A percentile compares a stretch with the other conserved stretches of the same genome.
Conservation (phyloP, 2,888 invertebrate species). For the Danaus chrysippus region DNA sequence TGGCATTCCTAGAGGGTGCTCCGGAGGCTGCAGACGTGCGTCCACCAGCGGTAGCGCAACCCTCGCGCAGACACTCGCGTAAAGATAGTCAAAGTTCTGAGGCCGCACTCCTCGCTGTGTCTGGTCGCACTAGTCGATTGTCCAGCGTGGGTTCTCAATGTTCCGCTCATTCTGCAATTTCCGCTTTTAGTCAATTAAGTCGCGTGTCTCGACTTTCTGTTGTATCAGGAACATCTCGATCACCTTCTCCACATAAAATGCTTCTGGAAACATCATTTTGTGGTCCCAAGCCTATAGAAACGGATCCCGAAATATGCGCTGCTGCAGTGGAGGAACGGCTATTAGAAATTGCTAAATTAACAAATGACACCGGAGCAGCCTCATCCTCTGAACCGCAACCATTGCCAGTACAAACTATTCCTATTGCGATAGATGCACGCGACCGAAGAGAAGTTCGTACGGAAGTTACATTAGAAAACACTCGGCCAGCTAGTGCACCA, state of each 20-base stretch:
- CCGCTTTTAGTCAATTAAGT: conserved; percentile 53
- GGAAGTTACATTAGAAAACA: conserved; percentile 57
- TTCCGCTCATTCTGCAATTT: conserved; percentile 77
- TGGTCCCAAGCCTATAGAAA: conserved; percentile 86
- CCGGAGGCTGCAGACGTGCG: conserved; percentile 61
- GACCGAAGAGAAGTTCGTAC: conserved; percentile 61
- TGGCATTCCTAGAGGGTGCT: conserved; percentile 86
- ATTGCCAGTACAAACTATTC: conserved; percentile 19
- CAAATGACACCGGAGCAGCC: conserved; percentile 22
- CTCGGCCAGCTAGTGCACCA: conserved; percentile 32
- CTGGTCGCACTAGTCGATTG: conserved; percentile 89
- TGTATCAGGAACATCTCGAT: conserved; percentile 81
- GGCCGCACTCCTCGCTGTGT: conserved; percentile 85
- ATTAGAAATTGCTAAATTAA: conserved; percentile 61
- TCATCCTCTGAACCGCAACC: conserved; percentile 19
- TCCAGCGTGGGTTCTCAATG: conserved; percentile 91
- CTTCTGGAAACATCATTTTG: conserved; percentile 94
- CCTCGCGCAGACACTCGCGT: conserved; percentile 75
- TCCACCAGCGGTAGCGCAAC: conserved; percentile 53
- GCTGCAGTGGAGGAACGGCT: conserved; percentile 70
- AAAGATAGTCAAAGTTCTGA: conserved; percentile 89
- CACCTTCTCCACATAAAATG: conserved; percentile 95
- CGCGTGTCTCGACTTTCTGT: conserved; percentile 65
- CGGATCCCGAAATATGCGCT: conserved; percentile 69
- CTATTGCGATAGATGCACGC: conserved; percentile 46